Conservation (phyloP, 2,888 invertebrate genomes). For the Geotrupes spiniger region DNA sequence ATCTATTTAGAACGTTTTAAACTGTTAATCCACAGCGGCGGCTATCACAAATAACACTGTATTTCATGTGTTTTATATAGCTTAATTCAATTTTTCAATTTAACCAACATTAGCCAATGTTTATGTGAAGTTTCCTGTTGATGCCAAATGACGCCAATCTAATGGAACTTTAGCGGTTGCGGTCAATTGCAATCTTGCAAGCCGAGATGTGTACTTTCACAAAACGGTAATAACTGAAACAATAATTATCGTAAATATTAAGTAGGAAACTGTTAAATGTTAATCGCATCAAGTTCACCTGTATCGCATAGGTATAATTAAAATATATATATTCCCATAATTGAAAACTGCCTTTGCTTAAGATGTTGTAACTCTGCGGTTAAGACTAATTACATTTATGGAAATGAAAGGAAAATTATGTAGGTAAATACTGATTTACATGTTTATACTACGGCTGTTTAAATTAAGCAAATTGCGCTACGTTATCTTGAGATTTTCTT, state of each 20-base stretch:
- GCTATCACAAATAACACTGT: too few relatives aligned
- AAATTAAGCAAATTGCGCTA: too few relatives aligned
- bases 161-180: conserved; percentile 1
- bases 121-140: not conserved
- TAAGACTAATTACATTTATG: conserved; percentile 15
- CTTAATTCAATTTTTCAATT: too few relatives aligned
- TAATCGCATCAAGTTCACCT: conserved; percentile 16
- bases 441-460: not conserved
- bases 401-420: conserved; percentile 9
- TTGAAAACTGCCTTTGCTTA: conserved; percentile 17
- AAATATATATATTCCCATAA: conserved; percentile 14
- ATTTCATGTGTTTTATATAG: too few relatives aligned
- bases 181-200: not conserved
- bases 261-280: conserved; percentile 1
- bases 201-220: not conserved
- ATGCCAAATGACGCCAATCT: conserved; percentile 1
- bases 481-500: too few relatives aligned
- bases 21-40: too few relatives aligned
- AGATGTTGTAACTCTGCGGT: conserved; percentile 11
- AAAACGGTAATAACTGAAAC: conserved; percentile 1
- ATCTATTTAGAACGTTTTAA: too few relatives aligned
- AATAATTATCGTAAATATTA: too few relatives aligned
- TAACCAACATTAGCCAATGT: not conserved
- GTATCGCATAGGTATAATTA: conserved; percentile 13
- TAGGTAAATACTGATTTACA: not conserved